Conservation (phyloP, 2,797 vertebrate species). For the Cichlasoma orientale region DNA sequence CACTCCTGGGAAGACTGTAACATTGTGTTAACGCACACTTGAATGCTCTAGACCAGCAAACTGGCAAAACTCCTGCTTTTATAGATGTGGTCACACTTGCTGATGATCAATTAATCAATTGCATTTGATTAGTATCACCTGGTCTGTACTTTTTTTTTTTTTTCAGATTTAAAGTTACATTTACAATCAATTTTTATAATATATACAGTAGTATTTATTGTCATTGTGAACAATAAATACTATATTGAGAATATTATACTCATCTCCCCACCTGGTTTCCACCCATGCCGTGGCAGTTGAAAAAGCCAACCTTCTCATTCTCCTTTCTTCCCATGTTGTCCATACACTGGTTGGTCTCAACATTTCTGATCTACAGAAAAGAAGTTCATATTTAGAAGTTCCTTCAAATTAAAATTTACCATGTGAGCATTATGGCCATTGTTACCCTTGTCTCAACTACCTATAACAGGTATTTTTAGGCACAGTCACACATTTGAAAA, state of each 20-base stretch:
- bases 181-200: not conserved
- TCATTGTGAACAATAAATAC: not conserved
- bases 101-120: not conserved
- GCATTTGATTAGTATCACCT: not conserved
- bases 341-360: constrained; percentile 97
- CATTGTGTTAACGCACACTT: not conserved
- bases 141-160: not conserved
- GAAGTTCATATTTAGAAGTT: not conserved
- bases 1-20: not conserved
- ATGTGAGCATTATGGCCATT: not conserved
- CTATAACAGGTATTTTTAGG: too few relatives aligned
- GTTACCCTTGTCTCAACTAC: too few relatives aligned
- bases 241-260: not conserved
- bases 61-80: not conserved
- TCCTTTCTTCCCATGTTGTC: constrained; percentile 99
- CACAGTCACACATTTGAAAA: too few relatives aligned
- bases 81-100: not conserved
- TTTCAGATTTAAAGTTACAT: not conserved
- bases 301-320: constrained; percentile 98
- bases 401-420: not conserved
- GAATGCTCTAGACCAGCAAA: not conserved
- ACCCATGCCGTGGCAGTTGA: constrained; percentile 99
- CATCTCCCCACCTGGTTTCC: constrained; percentile 92
- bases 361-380: constrained; percentile 90
- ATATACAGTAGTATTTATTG: not conserved